Evolutionary conservation across 2,888 invertebrate species (phyloP), one percentile per base, ranked within the genome.

Genomic region (Drosophila nigricruria): DNA sequence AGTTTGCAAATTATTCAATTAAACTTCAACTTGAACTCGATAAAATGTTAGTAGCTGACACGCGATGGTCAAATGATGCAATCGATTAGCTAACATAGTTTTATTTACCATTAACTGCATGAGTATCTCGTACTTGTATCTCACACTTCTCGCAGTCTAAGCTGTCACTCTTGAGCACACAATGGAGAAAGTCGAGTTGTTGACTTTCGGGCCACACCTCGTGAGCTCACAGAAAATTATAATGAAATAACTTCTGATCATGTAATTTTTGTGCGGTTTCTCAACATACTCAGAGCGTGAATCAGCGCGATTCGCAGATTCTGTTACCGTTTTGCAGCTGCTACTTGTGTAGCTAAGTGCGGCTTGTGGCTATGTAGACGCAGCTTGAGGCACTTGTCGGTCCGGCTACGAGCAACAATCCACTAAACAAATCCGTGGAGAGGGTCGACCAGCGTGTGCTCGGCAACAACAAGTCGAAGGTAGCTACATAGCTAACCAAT

Each of bases 21-120:
- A 76, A 84, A 79, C 73, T 79, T 88, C 79, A 86, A 86, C 81
- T 88, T 88, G 81, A 87, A 83, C 82, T 76, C 38, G 25, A 52
- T 70, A 20, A 64, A 74, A 47, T 62, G 62, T 20, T 45, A 25
- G 43, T 36, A 61, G 54, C 54, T 49, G 59, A 56, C 88, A 84
- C 79, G 85, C 88, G 69, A 88, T 77, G 58, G 43, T 34, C 49
- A 68, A 79, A 65, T 81, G 77, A 68, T 66, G 69, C 63, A 87
- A 83, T 77, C 77, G 81, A 83, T 83, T 83, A 72, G 76, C 57
- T 54, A 56, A 68, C 68, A 43, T 67, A 67, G 56, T 56, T 65
- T 57, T 49, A 54, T 12, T 32, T 23, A 40, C 53, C 49, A 43
- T 47, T 66, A 34, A 40, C 49, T 36, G 43, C 56, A 43, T 18